A percentile compares a stretch with the other conserved stretches of the same genome.
Conservation (phyloP, 2,888 invertebrate genomes). For the Boloria selene region DNA sequence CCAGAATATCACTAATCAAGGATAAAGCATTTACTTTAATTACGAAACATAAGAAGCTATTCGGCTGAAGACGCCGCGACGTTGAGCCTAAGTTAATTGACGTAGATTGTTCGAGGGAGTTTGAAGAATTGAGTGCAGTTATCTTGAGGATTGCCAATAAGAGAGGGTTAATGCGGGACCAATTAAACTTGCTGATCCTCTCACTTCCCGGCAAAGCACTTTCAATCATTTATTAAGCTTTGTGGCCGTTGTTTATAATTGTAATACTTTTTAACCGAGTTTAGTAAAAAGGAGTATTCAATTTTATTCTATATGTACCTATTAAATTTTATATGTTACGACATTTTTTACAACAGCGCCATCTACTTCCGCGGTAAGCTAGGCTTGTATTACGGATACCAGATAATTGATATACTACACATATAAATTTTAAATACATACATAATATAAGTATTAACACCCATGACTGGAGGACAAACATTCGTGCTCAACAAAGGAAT, state of each 20-base stretch:
- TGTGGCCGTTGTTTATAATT: slow-evolving; percentile 30
- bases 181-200: slow-evolving; percentile 73
- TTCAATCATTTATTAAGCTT: slow-evolving; percentile 12
- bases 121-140: slow-evolving; percentile 73
- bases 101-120: slow-evolving; percentile 64
- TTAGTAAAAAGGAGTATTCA: no score
- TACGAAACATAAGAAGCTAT: slow-evolving; percentile 23
- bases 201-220: slow-evolving; percentile 34
- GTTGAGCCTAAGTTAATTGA: slow-evolving; percentile 74
- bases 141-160: slow-evolving; percentile 62
- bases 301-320: no score
- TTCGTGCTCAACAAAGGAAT: no score
- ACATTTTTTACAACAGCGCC: no score
- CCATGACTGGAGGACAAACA: no score
- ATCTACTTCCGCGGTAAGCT: no score
- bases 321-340: no score
- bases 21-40: slow-evolving; percentile 16
- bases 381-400: no score
- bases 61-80: slow-evolving; percentile 16
- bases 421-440: no score
- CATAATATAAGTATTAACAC: no score
- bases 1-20: not conserved
- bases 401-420: no score
- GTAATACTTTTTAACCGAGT: no score
- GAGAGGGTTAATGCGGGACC: slow-evolving; percentile 70